Percentiles rank a stretch among this genome's conserved stretches.
Conservation (phyloP, 2,113 vertebrate genomes). For the Protomyctophum bolini region DNA sequence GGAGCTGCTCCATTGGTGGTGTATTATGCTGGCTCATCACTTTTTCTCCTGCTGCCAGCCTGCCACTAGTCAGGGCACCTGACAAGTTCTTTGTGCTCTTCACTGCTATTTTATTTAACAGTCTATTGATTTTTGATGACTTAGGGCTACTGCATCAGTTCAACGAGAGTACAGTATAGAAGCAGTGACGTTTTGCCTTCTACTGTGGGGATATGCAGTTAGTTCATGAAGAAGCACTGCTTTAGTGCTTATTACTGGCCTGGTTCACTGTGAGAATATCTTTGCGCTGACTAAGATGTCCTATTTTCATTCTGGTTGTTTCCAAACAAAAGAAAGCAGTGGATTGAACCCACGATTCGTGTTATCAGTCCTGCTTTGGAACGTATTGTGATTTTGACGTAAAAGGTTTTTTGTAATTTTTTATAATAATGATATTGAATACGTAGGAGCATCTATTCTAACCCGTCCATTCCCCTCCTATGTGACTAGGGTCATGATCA, state of each 20-base stretch:
- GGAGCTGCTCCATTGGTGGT: not conserved
- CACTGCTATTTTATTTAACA: conserved; percentile 48
- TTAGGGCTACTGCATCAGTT: conserved; percentile 30
- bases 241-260: not conserved
- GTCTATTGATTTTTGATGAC: conserved; percentile 13
- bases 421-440: conserved; percentile 15
- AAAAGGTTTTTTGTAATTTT: not conserved
- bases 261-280: conserved; percentile 39
- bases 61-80: conserved; percentile 20
- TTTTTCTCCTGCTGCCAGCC: conserved; percentile 11
- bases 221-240: not conserved
- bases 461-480: conserved; percentile 17
- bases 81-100: conserved; percentile 11
- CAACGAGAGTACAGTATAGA: conserved; percentile 34
- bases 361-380: too few species aligned
- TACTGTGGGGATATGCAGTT: not conserved
- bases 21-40: conserved; percentile 23
- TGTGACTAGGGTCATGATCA: conserved; percentile 76
- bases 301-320: conserved; percentile 30
- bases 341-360: conserved; percentile 4
- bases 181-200: not conserved
- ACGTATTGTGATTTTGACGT: too few species aligned
- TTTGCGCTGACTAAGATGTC: not conserved
- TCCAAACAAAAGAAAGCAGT: conserved; percentile 25
- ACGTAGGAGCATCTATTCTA: conserved; percentile 8